Percentiles rank a stretch among this genome's conserved stretches.
These are phyloP conservation scores for Mionectes olivaceus DNA, from an alignment of 2,797 vertebrate species.

Conservation along the genomic window DNA sequence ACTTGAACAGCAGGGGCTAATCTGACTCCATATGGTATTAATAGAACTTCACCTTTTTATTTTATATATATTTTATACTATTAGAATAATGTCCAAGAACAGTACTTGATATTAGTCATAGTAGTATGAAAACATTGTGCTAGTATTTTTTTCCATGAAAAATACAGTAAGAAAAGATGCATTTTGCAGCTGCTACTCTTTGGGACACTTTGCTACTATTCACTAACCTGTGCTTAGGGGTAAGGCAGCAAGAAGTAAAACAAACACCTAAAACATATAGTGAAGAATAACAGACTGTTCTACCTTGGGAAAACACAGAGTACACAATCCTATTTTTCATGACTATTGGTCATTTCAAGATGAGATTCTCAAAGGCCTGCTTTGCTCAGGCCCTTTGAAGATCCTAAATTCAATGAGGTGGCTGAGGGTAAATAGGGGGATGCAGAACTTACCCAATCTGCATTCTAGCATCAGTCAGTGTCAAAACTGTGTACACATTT, in stretches of 20 bases:
- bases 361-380: neutral
- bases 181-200: neutral
- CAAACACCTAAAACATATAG: neutral
- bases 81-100: neutral
- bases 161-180: neutral
- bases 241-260: neutral
- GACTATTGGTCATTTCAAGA: neutral
- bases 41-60: neutral
- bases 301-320: neutral
- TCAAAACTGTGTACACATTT: neutral
- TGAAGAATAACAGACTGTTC: neutral
- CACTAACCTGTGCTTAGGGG: neutral
- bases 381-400: neutral
- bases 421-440: neutral
- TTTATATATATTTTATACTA: neutral
- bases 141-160: neutral
- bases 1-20: constrained; percentile 14
- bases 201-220: neutral
- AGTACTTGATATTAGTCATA: constrained; percentile 4
- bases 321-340: neutral
- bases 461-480: neutral
- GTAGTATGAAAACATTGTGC: neutral
- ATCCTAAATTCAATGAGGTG: neutral
- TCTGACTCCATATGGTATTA: constrained; percentile 22
- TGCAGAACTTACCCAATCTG: neutral